These are phyloP conservation scores for Leguminivora glycinivorella DNA, from an alignment of 1,140 invertebrate genomes.

Conservation along the genomic window DNA sequence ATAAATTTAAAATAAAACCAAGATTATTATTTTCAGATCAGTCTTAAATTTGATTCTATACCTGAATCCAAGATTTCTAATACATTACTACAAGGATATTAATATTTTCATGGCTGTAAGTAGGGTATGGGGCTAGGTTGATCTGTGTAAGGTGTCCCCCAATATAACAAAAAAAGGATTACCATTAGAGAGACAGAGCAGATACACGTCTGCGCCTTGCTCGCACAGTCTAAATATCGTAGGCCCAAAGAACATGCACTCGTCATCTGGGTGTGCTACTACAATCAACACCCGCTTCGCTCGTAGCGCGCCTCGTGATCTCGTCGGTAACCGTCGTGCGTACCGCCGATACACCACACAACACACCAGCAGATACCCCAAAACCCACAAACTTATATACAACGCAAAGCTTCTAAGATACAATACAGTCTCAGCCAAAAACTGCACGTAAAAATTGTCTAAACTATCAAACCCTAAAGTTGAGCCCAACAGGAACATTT, in stretches of 20 bases:
- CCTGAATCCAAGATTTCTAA: too few species aligned
- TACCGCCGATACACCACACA: conserved; percentile 71
- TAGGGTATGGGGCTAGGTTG: too few species aligned
- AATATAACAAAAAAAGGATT: too few species aligned
- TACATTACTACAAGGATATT: too few species aligned
- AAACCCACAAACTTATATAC: conserved; percentile 66
- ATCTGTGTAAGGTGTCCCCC: too few species aligned
- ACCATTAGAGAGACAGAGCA: conserved; percentile 94
- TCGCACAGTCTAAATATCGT: conserved; percentile 87
- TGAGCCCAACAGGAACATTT: conserved; percentile 63
- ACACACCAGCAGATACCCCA: conserved; percentile 67
- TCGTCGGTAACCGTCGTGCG: conserved; percentile 60
- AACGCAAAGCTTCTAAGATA: conserved; percentile 69
- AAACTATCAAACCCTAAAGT: conserved; percentile 54
- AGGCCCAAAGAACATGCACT: conserved; percentile 99
- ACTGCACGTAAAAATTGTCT: conserved; percentile 63
- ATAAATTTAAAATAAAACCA: too few species aligned
- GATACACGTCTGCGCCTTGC: conserved; percentile 83
- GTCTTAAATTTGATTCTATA: too few species aligned
- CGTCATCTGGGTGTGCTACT: conserved; percentile 97
- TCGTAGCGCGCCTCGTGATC: conserved; percentile 62
- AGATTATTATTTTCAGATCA: too few species aligned
- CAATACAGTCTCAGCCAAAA: conserved; percentile 59
- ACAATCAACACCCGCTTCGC: conserved; percentile 87
- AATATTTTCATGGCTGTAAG: too few species aligned